Conservation (phyloP, 2,888 invertebrate species). For the Dichetophora obliterata region DNA sequence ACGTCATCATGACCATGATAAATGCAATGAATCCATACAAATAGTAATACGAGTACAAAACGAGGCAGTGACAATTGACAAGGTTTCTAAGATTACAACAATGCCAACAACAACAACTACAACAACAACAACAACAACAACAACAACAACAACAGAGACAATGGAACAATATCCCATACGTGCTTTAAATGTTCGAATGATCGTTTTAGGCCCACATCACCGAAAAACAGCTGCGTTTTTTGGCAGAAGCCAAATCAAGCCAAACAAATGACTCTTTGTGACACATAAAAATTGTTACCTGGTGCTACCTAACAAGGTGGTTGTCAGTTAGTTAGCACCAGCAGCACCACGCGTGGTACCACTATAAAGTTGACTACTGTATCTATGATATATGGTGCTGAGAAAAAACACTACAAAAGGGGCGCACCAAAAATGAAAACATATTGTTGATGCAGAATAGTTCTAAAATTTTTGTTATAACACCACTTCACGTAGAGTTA, state of each 20-base stretch:
- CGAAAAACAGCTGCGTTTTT: neutral
- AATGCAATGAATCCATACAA: constrained; percentile 9
- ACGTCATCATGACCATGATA: neutral
- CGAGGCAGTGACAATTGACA: neutral
- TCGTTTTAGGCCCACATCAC: neutral
- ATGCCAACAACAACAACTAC: too few species aligned
- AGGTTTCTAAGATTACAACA: constrained; percentile 1
- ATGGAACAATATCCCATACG: neutral
- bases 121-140: constrained; percentile 12
- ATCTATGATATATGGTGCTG: too few species aligned
- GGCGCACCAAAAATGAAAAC: too few species aligned
- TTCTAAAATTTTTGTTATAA: too few species aligned
- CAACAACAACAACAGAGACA: neutral
- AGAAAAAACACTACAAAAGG: too few species aligned
- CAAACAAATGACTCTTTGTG: neutral
- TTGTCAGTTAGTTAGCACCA: too few species aligned
- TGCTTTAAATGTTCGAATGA: neutral
- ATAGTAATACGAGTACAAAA: neutral
- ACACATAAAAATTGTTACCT: too few species aligned
- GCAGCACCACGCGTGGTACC: too few species aligned
- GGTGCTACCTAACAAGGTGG: too few species aligned
- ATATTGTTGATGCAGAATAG: too few species aligned
- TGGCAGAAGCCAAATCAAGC: constrained; percentile 11
- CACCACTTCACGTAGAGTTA: too few species aligned
- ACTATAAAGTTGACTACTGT: too few species aligned